phyloP scores from a whole-genome alignment of 2,113 vertebrate species.

The Dasyornis broadbenti region DNA sequence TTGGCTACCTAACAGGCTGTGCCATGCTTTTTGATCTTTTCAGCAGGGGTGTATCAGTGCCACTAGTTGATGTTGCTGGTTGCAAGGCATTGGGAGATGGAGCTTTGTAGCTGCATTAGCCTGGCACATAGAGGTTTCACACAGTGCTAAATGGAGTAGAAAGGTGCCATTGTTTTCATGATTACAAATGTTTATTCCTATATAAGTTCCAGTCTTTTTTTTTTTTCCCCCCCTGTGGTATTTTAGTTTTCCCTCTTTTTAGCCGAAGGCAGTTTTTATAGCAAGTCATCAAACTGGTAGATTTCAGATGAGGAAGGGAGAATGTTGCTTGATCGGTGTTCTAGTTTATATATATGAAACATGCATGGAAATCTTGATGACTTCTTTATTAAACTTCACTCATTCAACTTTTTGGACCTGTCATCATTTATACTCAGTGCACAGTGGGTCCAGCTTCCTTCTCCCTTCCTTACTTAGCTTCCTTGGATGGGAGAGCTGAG shows the following conservation, averaged over 20 bases:
- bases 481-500: background rate
- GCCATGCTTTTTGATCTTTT: background rate
- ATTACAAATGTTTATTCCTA: background rate
- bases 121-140: background rate
- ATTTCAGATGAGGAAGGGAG: background rate
- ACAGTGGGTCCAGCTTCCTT: background rate
- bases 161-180: background rate
- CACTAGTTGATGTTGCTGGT: background rate
- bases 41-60: background rate
- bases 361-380: background rate
- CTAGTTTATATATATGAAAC: background rate
- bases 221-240: background rate
- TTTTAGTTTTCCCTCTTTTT: background rate
- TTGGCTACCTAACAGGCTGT: background rate
- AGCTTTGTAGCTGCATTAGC: background rate
- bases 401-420: background rate
- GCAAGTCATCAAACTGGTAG: background rate
- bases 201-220: background rate
- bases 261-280: background rate
- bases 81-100: background rate
- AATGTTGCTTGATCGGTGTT: background rate
- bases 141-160: slow-evolving; percentile 13
- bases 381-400: background rate
- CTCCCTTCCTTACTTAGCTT: background rate
- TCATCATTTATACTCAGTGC: background rate